Base-by-base conservation (phyloP, 2,888 invertebrate genomes). In the Harpalus rubripes region DNA sequence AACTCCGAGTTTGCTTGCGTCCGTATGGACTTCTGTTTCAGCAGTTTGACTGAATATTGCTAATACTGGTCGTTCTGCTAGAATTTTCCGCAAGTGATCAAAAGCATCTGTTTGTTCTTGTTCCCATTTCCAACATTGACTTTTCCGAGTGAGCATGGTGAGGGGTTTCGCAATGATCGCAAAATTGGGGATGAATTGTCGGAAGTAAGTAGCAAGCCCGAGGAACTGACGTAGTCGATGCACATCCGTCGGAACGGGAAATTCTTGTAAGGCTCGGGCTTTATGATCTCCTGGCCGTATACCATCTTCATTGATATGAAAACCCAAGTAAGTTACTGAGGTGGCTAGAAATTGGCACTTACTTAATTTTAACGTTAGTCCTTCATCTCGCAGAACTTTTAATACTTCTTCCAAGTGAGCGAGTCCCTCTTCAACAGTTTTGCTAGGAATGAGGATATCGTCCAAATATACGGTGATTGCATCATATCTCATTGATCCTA, bases 1-100 rank as follows among this genome's bases (percentile, higher is more conserved):
- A 7, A 88, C 22, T 0, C 89, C 89, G 2, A 86, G 15, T 39
- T 87, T 79, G 80, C 88, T 87, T 10, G 88, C 88, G 74, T 88
- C 89, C 22, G 89, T 89, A n/a, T n/a, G n/a, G n/a, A n/a, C n/a
- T n/a, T n/a, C n/a, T n/a, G n/a, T n/a, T n/a, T n/a, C n/a, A 12
- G 86, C 59, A 0, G 85, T 68, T n/a, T 86, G 87, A 52, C 87
- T 84, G 85, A 85, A 89, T 16, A 88, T 8, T 0, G 80, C 85
- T 26, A 88, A 63, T 6, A 88, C 82, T 2, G 87, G 87, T 81
- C 86, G 12, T 3, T 12, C 61, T n/a, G 80, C 78, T 41, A 87
- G 82, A 10, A 52, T 52, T 52, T 52, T 52, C 44, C 12, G 2
- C 44, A 52, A 52, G 5, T 52, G 44, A 52, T 52, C 44, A 52